These are phyloP conservation scores for Drosophila macrospina DNA, from an alignment of 2,888 invertebrate genomes.

Conservation along the genomic window DNA sequence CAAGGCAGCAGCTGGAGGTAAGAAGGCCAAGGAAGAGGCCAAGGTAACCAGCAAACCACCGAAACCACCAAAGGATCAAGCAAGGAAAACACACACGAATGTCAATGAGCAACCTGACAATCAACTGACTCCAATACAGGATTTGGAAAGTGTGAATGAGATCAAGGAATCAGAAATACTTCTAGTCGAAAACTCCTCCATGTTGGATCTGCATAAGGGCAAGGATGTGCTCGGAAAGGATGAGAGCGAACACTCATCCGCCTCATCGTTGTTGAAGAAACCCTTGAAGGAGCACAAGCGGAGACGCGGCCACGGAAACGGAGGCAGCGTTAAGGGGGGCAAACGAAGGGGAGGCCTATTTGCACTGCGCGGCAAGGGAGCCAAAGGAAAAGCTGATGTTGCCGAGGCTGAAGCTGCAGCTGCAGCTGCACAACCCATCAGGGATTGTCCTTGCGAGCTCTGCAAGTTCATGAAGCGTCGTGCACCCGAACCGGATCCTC, in stretches of 20 bases:
- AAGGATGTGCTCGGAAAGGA: not conserved
- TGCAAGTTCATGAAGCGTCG: constrained; percentile 38
- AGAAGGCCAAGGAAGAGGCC: not conserved
- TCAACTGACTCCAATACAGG: not conserved
- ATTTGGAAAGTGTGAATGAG: not conserved
- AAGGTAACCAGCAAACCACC: not conserved
- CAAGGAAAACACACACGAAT: not conserved
- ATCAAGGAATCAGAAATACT: not conserved
- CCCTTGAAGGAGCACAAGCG: too few species aligned
- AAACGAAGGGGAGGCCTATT: not conserved
- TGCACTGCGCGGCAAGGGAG: not conserved
- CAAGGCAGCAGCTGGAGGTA: not conserved
- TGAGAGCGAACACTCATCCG: not conserved
- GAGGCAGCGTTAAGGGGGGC: not conserved
- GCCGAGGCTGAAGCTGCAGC: too few species aligned
- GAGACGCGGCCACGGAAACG: too few species aligned
- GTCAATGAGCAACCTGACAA: not conserved
- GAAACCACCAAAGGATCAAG: not conserved
- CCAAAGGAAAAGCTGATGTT: not conserved
- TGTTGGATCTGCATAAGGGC: not conserved
- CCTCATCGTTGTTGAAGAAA: not conserved
- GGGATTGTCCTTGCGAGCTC: constrained; percentile 34
- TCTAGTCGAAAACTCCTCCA: not conserved
- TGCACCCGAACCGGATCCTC: constrained; percentile 36
- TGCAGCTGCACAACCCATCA: not conserved